Conservation (phyloP, 1,140 invertebrate species). For the Ips typographus region DNA sequence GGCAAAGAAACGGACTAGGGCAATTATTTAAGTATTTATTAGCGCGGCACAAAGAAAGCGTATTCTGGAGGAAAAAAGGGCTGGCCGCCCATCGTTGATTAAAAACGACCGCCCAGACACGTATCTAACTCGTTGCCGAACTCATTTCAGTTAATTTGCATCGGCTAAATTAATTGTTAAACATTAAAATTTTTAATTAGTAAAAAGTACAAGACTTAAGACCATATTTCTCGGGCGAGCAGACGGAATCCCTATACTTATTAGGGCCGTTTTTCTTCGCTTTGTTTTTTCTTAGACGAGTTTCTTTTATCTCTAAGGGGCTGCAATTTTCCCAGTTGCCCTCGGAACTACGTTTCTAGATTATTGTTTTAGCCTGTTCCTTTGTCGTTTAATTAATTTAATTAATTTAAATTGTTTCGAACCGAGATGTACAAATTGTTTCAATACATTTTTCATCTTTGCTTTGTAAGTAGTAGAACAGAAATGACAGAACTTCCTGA, state of each 20-base stretch:
- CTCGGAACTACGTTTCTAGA: neutral
- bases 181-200: conserved; percentile 32
- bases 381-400: conserved; percentile 6
- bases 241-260: conserved; percentile 17
- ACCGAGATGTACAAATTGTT: no score
- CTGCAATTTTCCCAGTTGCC: conserved; percentile 3
- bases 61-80: conserved; percentile 8
- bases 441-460: no score
- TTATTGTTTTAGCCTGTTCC: neutral
- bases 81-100: conserved; percentile 17
- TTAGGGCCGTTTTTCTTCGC: conserved; percentile 13
- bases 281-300: conserved; percentile 14
- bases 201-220: conserved; percentile 19
- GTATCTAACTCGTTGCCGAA: conserved; percentile 17
- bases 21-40: conserved; percentile 20
- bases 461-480: no score
- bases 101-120: conserved; percentile 22
- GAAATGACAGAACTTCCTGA: no score
- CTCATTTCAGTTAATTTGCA: conserved; percentile 30
- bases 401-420: neutral
- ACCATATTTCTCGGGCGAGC: conserved; percentile 15
- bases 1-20: neutral
- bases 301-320: neutral
- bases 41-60: conserved; percentile 12
- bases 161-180: conserved; percentile 32